phyloP scores from a whole-genome alignment of 53 echinoderm and acorn worm species.

The Holothuria scabra region DNA sequence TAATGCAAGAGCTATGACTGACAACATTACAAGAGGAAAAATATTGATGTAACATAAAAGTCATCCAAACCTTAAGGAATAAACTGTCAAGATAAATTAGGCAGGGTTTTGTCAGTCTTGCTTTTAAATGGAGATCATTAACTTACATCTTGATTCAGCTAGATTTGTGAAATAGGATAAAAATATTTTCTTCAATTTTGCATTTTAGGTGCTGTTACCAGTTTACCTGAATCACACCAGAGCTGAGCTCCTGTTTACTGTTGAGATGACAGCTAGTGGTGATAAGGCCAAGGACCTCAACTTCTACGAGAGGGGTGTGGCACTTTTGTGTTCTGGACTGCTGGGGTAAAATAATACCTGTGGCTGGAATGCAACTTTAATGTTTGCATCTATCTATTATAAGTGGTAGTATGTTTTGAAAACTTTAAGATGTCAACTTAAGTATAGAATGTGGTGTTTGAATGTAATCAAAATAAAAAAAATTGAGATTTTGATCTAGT shows the following conservation, averaged over 20 bases:
- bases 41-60: too few relatives aligned
- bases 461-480: too few relatives aligned
- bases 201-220: slow-evolving; percentile 78
- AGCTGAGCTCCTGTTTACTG: slow-evolving; percentile 93
- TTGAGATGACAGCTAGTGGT: slow-evolving; percentile 76
- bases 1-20: too few relatives aligned
- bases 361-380: not conserved
- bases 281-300: slow-evolving; percentile 72
- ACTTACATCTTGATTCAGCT: not conserved
- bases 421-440: too few relatives aligned
- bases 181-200: not conserved
- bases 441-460: too few relatives aligned
- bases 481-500: too few relatives aligned
- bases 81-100: too few relatives aligned
- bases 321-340: slow-evolving; percentile 87
- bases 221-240: slow-evolving; percentile 99
- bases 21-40: too few relatives aligned
- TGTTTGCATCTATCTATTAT: not conserved
- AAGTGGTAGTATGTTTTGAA: not conserved
- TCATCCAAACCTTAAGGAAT: too few relatives aligned
- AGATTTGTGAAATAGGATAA: not conserved
- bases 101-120: too few relatives aligned
- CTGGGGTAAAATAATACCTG: slow-evolving; percentile 60
- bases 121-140: not conserved
- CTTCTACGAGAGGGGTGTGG: slow-evolving; percentile 98